A percentile compares a stretch with the other conserved stretches of the same genome.
phyloP scores from a whole-genome alignment of 2,113 vertebrate genomes.

The Otolemur garnettii region DNA sequence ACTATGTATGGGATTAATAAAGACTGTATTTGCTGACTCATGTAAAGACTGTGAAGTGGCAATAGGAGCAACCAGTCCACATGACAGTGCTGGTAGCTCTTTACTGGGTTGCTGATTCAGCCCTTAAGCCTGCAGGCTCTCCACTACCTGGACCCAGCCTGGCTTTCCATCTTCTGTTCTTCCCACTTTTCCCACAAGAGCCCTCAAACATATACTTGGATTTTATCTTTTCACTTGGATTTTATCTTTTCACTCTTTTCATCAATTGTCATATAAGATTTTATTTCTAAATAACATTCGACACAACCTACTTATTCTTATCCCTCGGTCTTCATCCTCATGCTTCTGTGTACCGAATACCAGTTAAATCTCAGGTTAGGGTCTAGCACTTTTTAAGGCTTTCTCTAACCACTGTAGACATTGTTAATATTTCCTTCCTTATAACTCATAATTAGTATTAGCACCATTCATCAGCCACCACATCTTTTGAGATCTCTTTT shows the following conservation, averaged over 20 bases:
- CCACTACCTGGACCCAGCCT: neutral
- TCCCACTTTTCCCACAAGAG: neutral
- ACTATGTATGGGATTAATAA: neutral
- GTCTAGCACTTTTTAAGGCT: neutral
- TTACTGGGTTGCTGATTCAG: neutral
- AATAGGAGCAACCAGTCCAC: too few relatives aligned
- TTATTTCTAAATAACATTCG: neutral
- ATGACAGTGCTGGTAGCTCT: neutral
- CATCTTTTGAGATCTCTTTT: neutral
- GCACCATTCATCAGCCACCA: neutral
- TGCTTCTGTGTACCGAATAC: neutral
- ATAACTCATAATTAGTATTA: neutral
- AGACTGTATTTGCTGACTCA: neutral
- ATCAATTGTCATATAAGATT: neutral
- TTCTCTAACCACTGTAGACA: neutral
- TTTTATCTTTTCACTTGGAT: neutral
- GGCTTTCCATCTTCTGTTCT: neutral
- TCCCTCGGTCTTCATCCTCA: neutral
- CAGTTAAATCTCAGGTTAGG: neutral
- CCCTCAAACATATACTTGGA: neutral
- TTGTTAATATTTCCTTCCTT: neutral
- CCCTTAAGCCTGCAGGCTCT: neutral
- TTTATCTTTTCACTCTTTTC: neutral
- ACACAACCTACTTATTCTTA: neutral
- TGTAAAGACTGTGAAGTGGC: neutral